Base-by-base conservation (phyloP, 1,140 invertebrate genomes). In the Druon quercuslanigerum region DNA sequence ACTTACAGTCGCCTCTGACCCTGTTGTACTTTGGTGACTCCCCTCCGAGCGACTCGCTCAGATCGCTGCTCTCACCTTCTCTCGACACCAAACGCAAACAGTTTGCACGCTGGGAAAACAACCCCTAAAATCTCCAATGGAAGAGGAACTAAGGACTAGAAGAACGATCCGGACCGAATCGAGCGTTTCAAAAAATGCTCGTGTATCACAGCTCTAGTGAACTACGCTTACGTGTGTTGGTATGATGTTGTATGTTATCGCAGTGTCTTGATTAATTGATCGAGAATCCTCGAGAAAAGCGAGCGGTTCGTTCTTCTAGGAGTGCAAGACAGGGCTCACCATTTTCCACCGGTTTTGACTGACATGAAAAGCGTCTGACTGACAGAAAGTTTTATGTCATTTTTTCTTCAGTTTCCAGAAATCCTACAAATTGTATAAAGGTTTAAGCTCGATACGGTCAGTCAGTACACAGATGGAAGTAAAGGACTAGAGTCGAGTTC, bases 1-100 rank as follows among this genome's bases (percentile, higher is more conserved):
- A 95, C 89, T 91, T 94, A 83, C 93, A 94, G 88, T 94, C 93
- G 75, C 93, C 93, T 70, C 85, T 94, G 88, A 94, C 93, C 79
- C 88, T 92, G 84, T 92, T 92, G 82, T 93, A 93, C 85, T 91
- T 91, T 73, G 89, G 88, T 79, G 89, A 88, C 78, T 90, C 90
- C 51, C 90, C 90, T 51, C 89, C 90, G 71, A 92, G 92, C 80
- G 93, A 92, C 78, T 92, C 92, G 79, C 89, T 94, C 81, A 92
- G 92, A 86, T 94, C 93, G 70, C 90, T 94, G 50, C 90, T 94
- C 72, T 94, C 93, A 19, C 93, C 93, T 50, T 92, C 92, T 54
- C 87, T 94, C 76, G 92, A 92, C 84, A 87, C 87, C 78, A 91
- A 91, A 80, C 90, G 90, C 66, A 81, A 82, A 76, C 91, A 92